phyloP scores from a whole-genome alignment of 92 coral and sea anemone species.

The Diadumene lineata region DNA sequence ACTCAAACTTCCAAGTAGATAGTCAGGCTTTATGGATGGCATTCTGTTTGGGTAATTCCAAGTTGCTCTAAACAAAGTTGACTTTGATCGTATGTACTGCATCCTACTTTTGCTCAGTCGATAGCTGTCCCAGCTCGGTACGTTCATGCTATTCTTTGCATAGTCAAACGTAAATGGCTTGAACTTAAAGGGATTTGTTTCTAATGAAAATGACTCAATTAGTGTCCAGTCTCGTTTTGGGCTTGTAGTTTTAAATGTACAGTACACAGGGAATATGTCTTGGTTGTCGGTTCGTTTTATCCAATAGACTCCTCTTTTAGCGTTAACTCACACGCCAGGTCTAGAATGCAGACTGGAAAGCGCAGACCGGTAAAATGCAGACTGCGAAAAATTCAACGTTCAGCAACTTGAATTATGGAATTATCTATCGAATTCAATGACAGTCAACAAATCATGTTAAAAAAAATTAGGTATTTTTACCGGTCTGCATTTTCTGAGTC shows the following conservation, averaged over 20 bases:
- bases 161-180: no score
- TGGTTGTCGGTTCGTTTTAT: neutral
- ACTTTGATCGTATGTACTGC: neutral
- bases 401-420: no score
- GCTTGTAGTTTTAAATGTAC: slow-evolving; percentile 13
- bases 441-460: no score
- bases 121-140: slow-evolving; percentile 20
- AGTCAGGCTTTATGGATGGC: neutral
- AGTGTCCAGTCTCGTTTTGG: slow-evolving; percentile 24
- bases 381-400: no score
- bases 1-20: slow-evolving; percentile 11
- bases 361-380: no score
- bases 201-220: slow-evolving; percentile 33
- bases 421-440: no score
- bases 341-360: no score
- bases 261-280: slow-evolving; percentile 12
- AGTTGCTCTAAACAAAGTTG: slow-evolving; percentile 32
- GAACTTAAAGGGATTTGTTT: neutral
- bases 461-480: no score
- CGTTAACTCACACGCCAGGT: neutral
- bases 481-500: no score
- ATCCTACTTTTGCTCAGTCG: slow-evolving; percentile 17
- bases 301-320: slow-evolving; percentile 3
- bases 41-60: slow-evolving; percentile 21
- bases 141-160: no score